Evolutionary conservation across 1,140 invertebrate genomes (phyloP), one percentile per base, ranked within the genome.

Genomic region (Aphelinus certus): DNA sequence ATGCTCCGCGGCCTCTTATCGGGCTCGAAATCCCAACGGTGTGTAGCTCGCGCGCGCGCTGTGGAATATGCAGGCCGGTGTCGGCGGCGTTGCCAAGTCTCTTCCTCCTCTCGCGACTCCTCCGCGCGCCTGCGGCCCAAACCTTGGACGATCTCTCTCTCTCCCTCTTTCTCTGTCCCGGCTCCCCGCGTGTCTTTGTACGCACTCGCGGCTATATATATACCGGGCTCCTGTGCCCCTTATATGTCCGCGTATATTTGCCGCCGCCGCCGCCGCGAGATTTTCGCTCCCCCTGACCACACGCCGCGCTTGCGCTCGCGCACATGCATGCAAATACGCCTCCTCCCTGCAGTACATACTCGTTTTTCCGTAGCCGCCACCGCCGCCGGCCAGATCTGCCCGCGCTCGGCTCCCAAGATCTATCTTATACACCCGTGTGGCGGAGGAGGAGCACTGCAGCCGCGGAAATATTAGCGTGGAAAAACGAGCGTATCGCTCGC

Each of bases 41-140:
- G 26, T 26, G 26, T 62, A 56, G 63, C 73, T 70, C 77, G 70
- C 77, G 77, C 77, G 77, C 74, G 42, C 46, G 58, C 46, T 42
- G 60, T 76, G 77, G 3, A 26, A 26, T 26, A 26, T 26, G 26
- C 26, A 26, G 3, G 51, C 2, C 51, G 66, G 2, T 45, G 77
- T 72, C 76, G 61, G 77, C 80, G 71, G 66, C 65, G 81, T 83
- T 83, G 82, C 82, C 81, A 77, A 7, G 26, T 78, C 49, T 42
- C 66, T 43, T 53, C 3, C 6, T 4, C 53, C 49, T 53, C 49
- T 6, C 26, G 61, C 60, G 45, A 49, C 61, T 68, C n/a, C 1
- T 56, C 49, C 64, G 26, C 26, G 26, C 26, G 67, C 76, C 75
- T 76, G 73, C 78, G 69, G 68, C 67, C 76, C 58, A 70, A 74